phyloP scores from a whole-genome alignment of 2,113 vertebrate species.

The Axis porcinus region DNA sequence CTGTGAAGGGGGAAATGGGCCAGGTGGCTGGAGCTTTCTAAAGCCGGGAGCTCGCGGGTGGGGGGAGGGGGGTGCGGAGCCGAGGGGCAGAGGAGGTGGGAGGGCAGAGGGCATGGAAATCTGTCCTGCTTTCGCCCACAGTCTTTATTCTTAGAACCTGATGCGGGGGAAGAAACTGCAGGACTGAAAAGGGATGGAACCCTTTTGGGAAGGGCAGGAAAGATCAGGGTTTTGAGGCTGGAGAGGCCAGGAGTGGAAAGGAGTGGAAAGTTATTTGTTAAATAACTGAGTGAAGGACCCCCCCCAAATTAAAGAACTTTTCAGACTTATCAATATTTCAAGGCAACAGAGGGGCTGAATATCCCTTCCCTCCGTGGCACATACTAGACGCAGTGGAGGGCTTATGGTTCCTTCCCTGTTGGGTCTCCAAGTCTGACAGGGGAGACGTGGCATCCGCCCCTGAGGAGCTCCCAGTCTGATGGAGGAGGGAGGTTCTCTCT shows the following conservation, averaged over 20 bases:
- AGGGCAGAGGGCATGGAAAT: no score
- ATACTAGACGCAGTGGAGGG: neutral
- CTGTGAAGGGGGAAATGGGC: conserved; percentile 71
- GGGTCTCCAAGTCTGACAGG: neutral
- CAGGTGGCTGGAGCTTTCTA: conserved; percentile 66
- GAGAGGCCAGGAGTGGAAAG: neutral
- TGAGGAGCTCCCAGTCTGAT: neutral
- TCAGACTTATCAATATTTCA: neutral
- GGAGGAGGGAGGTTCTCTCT: neutral
- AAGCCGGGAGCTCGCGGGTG: neutral
- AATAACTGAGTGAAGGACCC: neutral
- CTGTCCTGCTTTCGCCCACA: neutral
- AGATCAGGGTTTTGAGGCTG: neutral
- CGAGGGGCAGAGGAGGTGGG: neutral
- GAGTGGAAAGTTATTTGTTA: neutral
- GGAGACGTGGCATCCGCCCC: neutral
- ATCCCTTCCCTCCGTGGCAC: rapidly evolving
- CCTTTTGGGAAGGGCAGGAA: neutral
- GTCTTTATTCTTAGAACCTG: neutral
- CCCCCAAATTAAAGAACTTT: neutral
- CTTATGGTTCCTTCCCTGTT: neutral
- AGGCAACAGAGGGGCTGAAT: neutral
- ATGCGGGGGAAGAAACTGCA: neutral
- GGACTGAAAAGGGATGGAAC: neutral
- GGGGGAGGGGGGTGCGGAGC: neutral